Evolutionary conservation across 2,888 invertebrate genomes (phyloP).

Genomic region (Phragmatobia fuliginosa): DNA sequence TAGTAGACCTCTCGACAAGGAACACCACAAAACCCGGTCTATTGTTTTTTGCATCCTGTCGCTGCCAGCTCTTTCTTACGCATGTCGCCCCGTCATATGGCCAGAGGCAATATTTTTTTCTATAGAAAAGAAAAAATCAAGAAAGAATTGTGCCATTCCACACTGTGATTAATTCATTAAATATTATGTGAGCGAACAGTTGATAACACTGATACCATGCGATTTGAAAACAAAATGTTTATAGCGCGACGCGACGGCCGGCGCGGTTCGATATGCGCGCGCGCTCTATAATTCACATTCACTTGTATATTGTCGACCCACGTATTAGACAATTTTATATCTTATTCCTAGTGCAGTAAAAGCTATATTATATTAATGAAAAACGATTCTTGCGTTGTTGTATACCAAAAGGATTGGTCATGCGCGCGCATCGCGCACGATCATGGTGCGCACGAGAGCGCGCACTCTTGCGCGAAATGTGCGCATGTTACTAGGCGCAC

Average conservation of each 20-base stretch:
- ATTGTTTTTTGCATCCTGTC: too few species aligned
- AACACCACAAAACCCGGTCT: too few species aligned
- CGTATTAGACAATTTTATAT: neutral
- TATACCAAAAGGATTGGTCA: neutral
- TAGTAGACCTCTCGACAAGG: too few species aligned
- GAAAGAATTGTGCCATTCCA: too few species aligned
- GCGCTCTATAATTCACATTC: neutral
- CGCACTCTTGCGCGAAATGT: conserved; percentile 85
- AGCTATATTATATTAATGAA: neutral
- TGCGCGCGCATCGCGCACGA: conserved; percentile 75
- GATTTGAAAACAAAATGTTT: neutral
- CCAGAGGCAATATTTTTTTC: too few species aligned
- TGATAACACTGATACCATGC: neutral
- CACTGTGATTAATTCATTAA: too few species aligned
- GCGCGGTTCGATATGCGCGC: conserved; percentile 7
- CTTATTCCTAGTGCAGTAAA: accelerated
- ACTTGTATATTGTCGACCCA: neutral
- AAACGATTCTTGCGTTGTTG: neutral
- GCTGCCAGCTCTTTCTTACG: too few species aligned
- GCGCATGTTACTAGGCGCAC: conserved; percentile 80
- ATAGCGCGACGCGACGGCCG: neutral
- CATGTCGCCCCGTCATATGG: too few species aligned
- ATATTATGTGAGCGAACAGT: neutral
- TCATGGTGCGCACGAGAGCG: conserved; percentile 75
- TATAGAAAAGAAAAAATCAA: too few species aligned